These are phyloP conservation scores for Choristoneura rosaceana DNA, from an alignment of 2,888 invertebrate species.

Conservation along the genomic window DNA sequence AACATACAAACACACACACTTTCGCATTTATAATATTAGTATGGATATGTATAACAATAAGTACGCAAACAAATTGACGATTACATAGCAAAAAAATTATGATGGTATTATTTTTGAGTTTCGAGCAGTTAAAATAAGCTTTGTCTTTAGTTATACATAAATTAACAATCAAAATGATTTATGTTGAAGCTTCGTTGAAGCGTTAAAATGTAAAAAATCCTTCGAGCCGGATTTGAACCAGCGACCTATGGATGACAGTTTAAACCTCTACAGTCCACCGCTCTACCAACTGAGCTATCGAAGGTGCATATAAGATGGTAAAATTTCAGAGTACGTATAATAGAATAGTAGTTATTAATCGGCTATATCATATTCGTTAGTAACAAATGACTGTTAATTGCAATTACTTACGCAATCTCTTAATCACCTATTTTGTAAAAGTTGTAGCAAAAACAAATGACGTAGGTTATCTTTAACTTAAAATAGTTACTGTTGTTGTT, in stretches of 20 bases:
- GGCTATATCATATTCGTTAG: background rate
- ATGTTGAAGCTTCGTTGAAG: background rate
- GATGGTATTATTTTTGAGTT: no score
- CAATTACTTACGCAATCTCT: background rate
- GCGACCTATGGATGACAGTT: constrained; percentile 83
- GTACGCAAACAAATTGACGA: no score
- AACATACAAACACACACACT: no score
- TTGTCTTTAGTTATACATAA: no score
- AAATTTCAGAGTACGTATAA: constrained; percentile 15
- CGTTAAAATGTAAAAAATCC: constrained; percentile 51
- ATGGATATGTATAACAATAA: no score
- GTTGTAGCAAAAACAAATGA: background rate
- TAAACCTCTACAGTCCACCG: constrained; percentile 72
- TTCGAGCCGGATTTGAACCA: constrained; percentile 85
- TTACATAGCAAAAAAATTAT: no score
- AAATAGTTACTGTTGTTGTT: background rate
- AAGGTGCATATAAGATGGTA: constrained; percentile 51
- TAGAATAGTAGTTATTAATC: background rate
- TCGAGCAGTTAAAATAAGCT: no score
- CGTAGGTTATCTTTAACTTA: no score
- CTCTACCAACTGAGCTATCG: constrained; percentile 81
- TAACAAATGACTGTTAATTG: background rate
- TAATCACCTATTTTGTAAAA: background rate
- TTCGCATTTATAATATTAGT: no score
- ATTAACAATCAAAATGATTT: background rate